phyloP scores from a whole-genome alignment of 2,888 invertebrate genomes.

The Prosapia bicincta region DNA sequence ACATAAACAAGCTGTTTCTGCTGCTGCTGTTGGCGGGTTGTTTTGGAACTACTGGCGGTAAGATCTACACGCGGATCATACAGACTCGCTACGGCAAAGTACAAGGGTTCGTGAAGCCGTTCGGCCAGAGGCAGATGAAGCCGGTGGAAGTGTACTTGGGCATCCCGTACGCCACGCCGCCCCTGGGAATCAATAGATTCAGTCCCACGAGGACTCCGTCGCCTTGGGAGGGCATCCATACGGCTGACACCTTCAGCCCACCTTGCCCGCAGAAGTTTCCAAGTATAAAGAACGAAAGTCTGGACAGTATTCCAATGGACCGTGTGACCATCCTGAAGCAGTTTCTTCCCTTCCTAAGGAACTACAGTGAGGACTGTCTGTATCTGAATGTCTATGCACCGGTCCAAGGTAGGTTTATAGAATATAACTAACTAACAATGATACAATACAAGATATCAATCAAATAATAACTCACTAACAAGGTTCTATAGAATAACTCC shows the following conservation, averaged over 20 bases:
- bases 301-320: constrained; percentile 88
- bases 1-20: constrained; percentile 10
- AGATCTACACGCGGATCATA: constrained; percentile 32
- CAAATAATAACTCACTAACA: no score
- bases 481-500: no score
- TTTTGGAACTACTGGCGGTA: constrained; percentile 22
- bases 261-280: constrained; percentile 91
- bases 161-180: constrained; percentile 23
- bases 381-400: constrained; percentile 96
- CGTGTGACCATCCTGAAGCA: constrained; percentile 84
- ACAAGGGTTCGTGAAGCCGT: constrained; percentile 25
- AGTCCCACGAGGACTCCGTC: constrained; percentile 91
- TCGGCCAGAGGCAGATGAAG: background rate
- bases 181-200: constrained; percentile 56
- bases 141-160: constrained; percentile 9
- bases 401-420: constrained; percentile 85
- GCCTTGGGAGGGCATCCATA: constrained; percentile 84
- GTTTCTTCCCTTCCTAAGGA: constrained; percentile 76
- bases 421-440: no score
- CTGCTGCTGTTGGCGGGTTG: constrained; percentile 7
- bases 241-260: constrained; percentile 64
- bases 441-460: no score
- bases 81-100: constrained; percentile 35
- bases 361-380: constrained; percentile 96
- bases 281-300: constrained; percentile 69